Percentiles rank a stretch among this genome's conserved stretches.
These are phyloP conservation scores for Ditylenchus weischeri DNA, from an alignment of 2,888 invertebrate species.

Conservation along the genomic window DNA sequence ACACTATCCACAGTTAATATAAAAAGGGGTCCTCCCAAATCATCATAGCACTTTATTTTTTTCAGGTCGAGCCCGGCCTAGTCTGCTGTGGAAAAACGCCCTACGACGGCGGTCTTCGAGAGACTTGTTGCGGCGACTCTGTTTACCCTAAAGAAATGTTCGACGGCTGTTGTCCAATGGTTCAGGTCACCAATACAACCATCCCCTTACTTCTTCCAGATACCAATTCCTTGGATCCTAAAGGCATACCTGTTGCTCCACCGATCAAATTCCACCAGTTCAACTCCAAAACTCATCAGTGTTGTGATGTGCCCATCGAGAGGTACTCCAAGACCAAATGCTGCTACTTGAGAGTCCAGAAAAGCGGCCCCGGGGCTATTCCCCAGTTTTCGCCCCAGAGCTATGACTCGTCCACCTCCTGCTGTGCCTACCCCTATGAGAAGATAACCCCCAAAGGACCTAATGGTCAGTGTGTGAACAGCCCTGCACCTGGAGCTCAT, in stretches of 20 bases:
- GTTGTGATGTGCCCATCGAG: conserved; percentile 51
- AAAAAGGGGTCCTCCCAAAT: too few relatives aligned
- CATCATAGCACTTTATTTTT: too few relatives aligned
- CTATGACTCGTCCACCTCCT: conserved; percentile 45
- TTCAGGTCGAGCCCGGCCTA: conserved; percentile 36
- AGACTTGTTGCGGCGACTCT: conserved; percentile 49
- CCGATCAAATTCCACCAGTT: conserved; percentile 29
- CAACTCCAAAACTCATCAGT: conserved; percentile 45
- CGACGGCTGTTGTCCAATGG: conserved; percentile 40
- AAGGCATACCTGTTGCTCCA: conserved; percentile 3
- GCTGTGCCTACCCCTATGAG: conserved; percentile 53
- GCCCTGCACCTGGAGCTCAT: neutral
- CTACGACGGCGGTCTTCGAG: conserved; percentile 49
- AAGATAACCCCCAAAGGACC: conserved; percentile 34
- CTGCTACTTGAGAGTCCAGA: conserved; percentile 43
- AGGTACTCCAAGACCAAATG: conserved; percentile 41
- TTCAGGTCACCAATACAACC: conserved; percentile 2
- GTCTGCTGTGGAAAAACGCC: conserved; percentile 49
- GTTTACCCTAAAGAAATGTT: conserved; percentile 41
- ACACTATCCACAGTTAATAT: too few relatives aligned
- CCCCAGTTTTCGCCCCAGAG: conserved; percentile 34
- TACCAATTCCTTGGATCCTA: neutral
- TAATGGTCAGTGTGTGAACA: conserved; percentile 20
- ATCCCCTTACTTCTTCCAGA: neutral
- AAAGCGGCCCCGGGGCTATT: too few relatives aligned